phyloP scores from a whole-genome alignment of 2,888 invertebrate species.

The Rhorus exstirpatorius region DNA sequence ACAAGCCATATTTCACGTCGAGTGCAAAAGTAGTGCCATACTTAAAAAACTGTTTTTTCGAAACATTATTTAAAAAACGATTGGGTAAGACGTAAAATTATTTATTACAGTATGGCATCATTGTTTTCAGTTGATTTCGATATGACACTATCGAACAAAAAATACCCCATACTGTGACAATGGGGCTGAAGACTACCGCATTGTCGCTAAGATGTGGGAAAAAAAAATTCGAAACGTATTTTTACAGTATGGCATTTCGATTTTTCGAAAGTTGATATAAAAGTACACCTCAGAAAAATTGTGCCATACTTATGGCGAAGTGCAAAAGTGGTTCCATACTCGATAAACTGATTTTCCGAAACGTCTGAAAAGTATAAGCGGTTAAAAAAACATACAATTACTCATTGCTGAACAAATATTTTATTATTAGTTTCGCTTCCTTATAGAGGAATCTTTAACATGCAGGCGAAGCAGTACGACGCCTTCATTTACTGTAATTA shows the following conservation, averaged over 20 bases:
- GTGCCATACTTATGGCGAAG: conserved; percentile 21
- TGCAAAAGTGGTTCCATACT: conserved; percentile 10
- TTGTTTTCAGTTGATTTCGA: background rate
- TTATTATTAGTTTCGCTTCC: no score
- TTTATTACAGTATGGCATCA: conserved; percentile 18
- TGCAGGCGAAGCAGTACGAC: no score
- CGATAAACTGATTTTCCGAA: conserved; percentile 17
- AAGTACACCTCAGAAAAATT: conserved; percentile 1
- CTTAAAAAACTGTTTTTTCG: conserved; percentile 12
- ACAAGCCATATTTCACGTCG: conserved; percentile 10
- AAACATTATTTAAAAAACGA: conserved; percentile 6
- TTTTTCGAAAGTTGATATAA: conserved; percentile 20
- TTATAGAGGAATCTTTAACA: no score
- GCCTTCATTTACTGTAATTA: no score
- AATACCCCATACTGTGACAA: conserved; percentile 15
- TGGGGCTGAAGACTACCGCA: background rate
- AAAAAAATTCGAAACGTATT: conserved; percentile 8
- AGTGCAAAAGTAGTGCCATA: conserved; percentile 21
- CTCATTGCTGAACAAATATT: no score
- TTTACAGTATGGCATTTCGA: conserved; percentile 22
- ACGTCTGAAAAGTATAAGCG: background rate
- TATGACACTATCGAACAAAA: conserved; percentile 1
- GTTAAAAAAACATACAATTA: no score
- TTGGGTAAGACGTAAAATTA: background rate
- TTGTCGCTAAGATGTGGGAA: background rate